phyloP scores from a whole-genome alignment of 2,797 vertebrate species.

The Argyrosomus regius region DNA sequence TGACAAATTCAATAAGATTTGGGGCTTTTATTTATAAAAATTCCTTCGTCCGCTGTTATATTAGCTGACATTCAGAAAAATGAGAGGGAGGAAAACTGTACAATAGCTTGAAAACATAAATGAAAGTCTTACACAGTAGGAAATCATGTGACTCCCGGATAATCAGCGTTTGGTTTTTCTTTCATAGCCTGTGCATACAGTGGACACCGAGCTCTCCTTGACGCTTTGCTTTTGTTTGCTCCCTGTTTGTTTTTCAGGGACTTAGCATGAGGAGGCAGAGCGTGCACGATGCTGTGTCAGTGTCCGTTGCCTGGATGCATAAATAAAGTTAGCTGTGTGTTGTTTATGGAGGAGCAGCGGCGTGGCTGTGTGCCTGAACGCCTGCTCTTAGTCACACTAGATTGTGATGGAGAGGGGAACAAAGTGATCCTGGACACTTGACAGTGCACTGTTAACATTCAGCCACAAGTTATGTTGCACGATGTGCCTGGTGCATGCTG shows the following conservation, averaged over 20 bases:
- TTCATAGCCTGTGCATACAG: conserved; percentile 46
- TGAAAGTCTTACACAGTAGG: conserved; percentile 35
- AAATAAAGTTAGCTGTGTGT: conserved; percentile 58
- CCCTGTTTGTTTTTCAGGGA: conserved; percentile 62
- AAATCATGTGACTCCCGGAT: conserved; percentile 37
- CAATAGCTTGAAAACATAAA: conserved; percentile 41
- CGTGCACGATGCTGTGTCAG: conserved; percentile 20
- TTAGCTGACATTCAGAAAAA: conserved; percentile 53
- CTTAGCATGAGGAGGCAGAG: conserved; percentile 47
- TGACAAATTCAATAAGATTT: conserved; percentile 41
- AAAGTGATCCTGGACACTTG: conserved; percentile 43
- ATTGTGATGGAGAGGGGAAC: conserved; percentile 45
- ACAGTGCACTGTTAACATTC: conserved; percentile 27
- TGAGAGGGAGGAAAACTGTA: conserved; percentile 17
- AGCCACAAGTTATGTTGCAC: neutral
- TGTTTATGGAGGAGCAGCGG: conserved; percentile 52
- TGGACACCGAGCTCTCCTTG: conserved; percentile 17
- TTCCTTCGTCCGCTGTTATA: conserved; percentile 31
- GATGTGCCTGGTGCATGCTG: neutral
- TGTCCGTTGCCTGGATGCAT: conserved; percentile 31
- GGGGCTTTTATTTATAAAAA: conserved; percentile 27
- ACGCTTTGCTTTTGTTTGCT: conserved; percentile 61
- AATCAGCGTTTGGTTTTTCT: conserved; percentile 63
- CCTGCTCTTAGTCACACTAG: conserved; percentile 50
- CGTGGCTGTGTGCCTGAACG: conserved; percentile 31